Evolutionary conservation across 1,140 invertebrate genomes (phyloP).

Genomic region (Cydia amplana): DNA sequence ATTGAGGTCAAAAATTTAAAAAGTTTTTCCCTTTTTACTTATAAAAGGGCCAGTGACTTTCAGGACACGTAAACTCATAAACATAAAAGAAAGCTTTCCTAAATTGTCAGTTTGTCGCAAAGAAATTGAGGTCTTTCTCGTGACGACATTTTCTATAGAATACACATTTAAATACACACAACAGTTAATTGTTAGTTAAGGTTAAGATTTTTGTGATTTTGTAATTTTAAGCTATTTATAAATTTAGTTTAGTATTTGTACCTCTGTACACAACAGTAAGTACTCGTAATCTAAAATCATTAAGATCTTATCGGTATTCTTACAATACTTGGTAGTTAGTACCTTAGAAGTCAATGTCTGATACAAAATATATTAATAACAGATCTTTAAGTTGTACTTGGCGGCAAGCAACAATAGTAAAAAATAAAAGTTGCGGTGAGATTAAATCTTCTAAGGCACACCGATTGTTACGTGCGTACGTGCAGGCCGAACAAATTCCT

Average conservation of each 20-base stretch:
- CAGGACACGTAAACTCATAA: conserved; percentile 69
- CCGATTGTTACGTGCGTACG: conserved; percentile 34
- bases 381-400: not conserved
- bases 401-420: not conserved
- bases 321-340: too few species aligned
- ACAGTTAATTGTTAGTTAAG: too few species aligned
- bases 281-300: not conserved
- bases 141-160: conserved; percentile 48
- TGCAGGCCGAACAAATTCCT: conserved; percentile 36
- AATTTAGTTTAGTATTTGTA: too few species aligned
- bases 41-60: conserved; percentile 56
- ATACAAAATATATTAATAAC: too few species aligned
- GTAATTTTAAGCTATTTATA: too few species aligned
- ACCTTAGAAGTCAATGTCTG: too few species aligned
- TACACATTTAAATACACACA: not conserved
- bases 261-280: too few species aligned
- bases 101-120: conserved; percentile 61
- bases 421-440: conserved; percentile 12
- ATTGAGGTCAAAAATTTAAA: conserved; percentile 4
- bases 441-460: conserved; percentile 4
- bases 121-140: conserved; percentile 55
- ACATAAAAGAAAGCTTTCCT: conserved; percentile 67
- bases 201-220: too few species aligned
- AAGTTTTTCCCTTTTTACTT: conserved; percentile 33
- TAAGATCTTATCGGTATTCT: not conserved